These are phyloP conservation scores for Astropecten irregularis DNA, from an alignment of 53 echinoderm and acorn worm species.

Conservation along the genomic window DNA sequence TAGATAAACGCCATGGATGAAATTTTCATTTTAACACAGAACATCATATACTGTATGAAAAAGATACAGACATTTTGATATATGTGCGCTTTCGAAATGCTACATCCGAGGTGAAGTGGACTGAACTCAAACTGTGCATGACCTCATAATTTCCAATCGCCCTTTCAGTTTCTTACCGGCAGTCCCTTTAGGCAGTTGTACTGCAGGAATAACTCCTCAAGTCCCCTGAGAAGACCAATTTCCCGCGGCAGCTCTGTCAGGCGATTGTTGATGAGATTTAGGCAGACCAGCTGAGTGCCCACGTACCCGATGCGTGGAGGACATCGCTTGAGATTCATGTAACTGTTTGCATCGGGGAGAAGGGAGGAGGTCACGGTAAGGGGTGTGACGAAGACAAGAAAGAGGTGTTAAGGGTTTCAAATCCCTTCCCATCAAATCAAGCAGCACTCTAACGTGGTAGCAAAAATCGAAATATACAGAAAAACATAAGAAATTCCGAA, in stretches of 20 bases:
- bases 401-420: too few relatives aligned
- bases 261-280: conserved; percentile 94
- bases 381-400: not conserved
- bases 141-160: too few relatives aligned
- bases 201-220: conserved; percentile 92
- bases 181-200: conserved; percentile 94
- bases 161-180: conserved; percentile 88
- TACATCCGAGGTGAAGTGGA: too few relatives aligned
- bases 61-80: too few relatives aligned
- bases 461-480: too few relatives aligned
- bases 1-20: not conserved
- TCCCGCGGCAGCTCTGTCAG: conserved; percentile 78
- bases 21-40: too few relatives aligned
- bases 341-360: conserved; percentile 65
- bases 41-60: too few relatives aligned
- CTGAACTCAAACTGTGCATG: too few relatives aligned
- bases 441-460: too few relatives aligned
- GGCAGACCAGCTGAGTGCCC: conserved; percentile 82
- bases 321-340: conserved; percentile 87
- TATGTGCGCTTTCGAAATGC: too few relatives aligned
- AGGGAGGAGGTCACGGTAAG: not conserved
- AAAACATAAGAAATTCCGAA: too few relatives aligned
- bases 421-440: too few relatives aligned
- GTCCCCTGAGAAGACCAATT: conserved; percentile 84
- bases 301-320: conserved; percentile 85